Conservation (phyloP, 1,140 invertebrate genomes). For the Eumaeus atala region DNA sequence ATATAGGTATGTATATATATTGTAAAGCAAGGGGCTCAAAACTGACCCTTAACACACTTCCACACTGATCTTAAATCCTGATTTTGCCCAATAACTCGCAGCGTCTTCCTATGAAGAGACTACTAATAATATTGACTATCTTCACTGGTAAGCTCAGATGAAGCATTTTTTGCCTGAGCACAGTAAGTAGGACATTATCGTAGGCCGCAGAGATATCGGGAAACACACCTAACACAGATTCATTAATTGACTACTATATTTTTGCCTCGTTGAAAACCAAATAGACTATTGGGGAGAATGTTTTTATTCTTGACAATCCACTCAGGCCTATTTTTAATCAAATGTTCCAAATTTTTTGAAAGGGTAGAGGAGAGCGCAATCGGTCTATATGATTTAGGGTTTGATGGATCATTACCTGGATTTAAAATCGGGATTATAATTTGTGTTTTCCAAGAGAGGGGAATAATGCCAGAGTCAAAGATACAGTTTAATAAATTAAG, state of each 20-base stretch:
- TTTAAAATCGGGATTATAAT: slow-evolving; percentile 2
- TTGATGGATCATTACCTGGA: not conserved
- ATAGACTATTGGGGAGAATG: not conserved
- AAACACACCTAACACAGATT: not conserved
- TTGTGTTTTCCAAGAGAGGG: not conserved
- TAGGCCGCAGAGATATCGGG: slow-evolving; percentile 25
- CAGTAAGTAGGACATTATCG: slow-evolving; percentile 24
- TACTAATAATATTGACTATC: slow-evolving; percentile 8
- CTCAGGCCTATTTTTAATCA: slow-evolving; percentile 2
- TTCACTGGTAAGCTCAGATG: slow-evolving; percentile 7
- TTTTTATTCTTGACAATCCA: not conserved
- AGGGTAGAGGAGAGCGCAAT: slow-evolving; percentile 1
- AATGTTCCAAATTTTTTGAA: not conserved
- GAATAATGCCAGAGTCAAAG: not conserved
- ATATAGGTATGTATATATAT: slow-evolving; percentile 24
- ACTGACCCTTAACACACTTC: slow-evolving; percentile 27
- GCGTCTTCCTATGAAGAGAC: not conserved
- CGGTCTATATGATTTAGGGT: slow-evolving; percentile 5
- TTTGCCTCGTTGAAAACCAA: slow-evolving; percentile 2
- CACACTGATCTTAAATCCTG: slow-evolving; percentile 8
- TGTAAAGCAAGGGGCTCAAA: slow-evolving; percentile 25
- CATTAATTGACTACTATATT: not conserved
- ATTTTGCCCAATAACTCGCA: not conserved
- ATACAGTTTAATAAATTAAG: not conserved
- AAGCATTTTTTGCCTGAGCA: slow-evolving; percentile 15